phyloP scores from a whole-genome alignment of 2,888 invertebrate genomes.

The Idaea aversata region DNA sequence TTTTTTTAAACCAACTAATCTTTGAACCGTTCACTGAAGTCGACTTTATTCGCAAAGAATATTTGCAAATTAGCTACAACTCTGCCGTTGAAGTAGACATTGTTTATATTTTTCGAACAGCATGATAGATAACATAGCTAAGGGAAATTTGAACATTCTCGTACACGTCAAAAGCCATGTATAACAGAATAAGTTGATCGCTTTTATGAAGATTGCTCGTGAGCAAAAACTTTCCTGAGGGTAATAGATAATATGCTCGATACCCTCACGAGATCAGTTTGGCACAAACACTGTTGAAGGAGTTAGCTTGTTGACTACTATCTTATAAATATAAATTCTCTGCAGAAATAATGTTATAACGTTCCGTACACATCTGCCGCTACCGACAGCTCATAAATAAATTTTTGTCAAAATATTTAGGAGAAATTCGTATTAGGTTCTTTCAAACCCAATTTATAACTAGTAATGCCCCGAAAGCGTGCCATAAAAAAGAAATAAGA shows the following conservation, averaged over 20 bases:
- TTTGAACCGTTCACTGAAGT: background rate
- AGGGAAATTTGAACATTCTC: slow-evolving; percentile 17
- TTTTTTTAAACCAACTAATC: slow-evolving; percentile 1
- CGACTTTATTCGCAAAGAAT: background rate
- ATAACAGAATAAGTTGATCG: slow-evolving; percentile 31
- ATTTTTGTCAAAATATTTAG: slow-evolving; percentile 20
- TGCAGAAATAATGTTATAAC: slow-evolving; percentile 16
- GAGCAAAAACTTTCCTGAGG: slow-evolving; percentile 28
- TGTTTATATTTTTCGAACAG: background rate
- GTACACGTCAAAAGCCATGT: slow-evolving; percentile 36
- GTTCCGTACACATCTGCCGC: slow-evolving; percentile 21
- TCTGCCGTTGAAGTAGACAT: background rate
- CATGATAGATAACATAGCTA: background rate
- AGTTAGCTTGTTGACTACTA: slow-evolving; percentile 11
- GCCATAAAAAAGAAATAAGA: slow-evolving; percentile 47
- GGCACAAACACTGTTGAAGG: slow-evolving; percentile 20
- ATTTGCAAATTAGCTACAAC: background rate
- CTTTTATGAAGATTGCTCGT: slow-evolving; percentile 42
- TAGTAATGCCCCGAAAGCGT: slow-evolving; percentile 38
- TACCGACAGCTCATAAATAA: slow-evolving; percentile 9
- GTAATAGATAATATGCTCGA: slow-evolving; percentile 25
- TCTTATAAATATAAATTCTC: slow-evolving; percentile 14
- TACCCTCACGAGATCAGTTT: slow-evolving; percentile 14
- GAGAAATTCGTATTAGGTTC: slow-evolving; percentile 33
- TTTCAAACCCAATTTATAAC: slow-evolving; percentile 41